phyloP scores from a whole-genome alignment of 2,113 vertebrate species.

The Labrus mixtus region DNA sequence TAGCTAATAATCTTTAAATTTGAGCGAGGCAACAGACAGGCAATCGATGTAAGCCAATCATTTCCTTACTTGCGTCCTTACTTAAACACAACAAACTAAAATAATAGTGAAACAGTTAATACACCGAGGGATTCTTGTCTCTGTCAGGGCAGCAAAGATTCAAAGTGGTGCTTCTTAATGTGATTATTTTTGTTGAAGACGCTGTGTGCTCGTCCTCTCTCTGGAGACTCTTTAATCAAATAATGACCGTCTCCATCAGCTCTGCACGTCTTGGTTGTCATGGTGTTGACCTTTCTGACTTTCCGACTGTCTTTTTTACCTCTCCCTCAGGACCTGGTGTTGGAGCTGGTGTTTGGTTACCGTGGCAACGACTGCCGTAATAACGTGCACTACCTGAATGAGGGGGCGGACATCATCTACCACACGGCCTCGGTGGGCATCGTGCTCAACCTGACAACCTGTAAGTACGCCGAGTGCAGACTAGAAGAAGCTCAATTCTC shows the following conservation, averaged over 20 bases:
- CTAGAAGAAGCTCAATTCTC: not conserved
- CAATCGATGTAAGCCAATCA: no score
- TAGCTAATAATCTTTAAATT: no score
- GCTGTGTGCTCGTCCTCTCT: slow-evolving; percentile 8
- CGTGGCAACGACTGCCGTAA: slow-evolving; percentile 98
- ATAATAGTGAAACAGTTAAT: not conserved
- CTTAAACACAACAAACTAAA: not conserved
- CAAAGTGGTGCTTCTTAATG: slow-evolving; percentile 28
- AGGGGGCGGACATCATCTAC: slow-evolving; percentile 97
- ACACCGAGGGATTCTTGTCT: not conserved
- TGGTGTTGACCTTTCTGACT: slow-evolving; percentile 72
- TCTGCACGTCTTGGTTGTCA: slow-evolving; percentile 66
- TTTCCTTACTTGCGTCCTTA: not conserved
- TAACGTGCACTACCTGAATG: slow-evolving; percentile 98
- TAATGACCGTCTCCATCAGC: slow-evolving; percentile 19
- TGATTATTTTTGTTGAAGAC: slow-evolving; percentile 33
- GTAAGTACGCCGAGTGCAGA: slow-evolving; percentile 75
- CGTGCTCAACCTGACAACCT: slow-evolving; percentile 95
- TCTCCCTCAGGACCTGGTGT: slow-evolving; percentile 91
- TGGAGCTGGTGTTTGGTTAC: slow-evolving; percentile 97
- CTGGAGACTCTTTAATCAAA: slow-evolving; percentile 62
- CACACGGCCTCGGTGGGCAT: slow-evolving; percentile 96
- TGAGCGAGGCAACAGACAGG: no score
- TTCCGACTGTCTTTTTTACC: slow-evolving; percentile 43
- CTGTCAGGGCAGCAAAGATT: slow-evolving; percentile 22